A percentile compares a stretch with the other conserved stretches of the same genome.
Conservation (phyloP, 2,113 vertebrate species). For the Lontra canadensis region DNA sequence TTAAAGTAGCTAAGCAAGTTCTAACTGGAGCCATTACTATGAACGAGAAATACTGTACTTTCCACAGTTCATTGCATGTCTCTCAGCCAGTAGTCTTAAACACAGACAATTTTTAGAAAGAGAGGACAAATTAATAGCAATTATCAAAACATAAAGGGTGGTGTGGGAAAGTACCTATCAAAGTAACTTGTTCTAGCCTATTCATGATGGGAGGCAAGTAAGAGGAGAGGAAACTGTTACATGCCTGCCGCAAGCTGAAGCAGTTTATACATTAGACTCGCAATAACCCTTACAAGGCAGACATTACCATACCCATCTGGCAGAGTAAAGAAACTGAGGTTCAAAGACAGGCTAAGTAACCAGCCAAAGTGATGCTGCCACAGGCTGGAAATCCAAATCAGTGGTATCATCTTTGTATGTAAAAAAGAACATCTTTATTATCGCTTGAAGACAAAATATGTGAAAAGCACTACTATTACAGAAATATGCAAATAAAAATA, state of each 20-base stretch:
- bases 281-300: background rate
- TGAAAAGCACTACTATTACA: no score
- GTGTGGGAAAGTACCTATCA: background rate
- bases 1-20: no score
- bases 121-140: background rate
- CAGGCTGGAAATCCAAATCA: no score
- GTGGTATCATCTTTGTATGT: no score
- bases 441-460: no score
- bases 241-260: background rate
- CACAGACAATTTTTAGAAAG: background rate
- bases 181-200: background rate
- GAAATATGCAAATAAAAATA: background rate
- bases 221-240: no score
- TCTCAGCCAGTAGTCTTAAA: conserved; percentile 40
- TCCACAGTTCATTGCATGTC: background rate
- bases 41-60: background rate
- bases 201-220: background rate
- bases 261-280: background rate
- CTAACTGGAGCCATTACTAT: background rate
- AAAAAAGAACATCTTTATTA: no score
- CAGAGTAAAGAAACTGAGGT: no score
- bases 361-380: no score
- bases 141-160: conserved; percentile 31
- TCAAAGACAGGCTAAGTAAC: no score
- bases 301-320: background rate